Evolutionary conservation across 2,888 invertebrate species (phyloP).

Genomic region (Aproaerema taeniolella): DNA sequence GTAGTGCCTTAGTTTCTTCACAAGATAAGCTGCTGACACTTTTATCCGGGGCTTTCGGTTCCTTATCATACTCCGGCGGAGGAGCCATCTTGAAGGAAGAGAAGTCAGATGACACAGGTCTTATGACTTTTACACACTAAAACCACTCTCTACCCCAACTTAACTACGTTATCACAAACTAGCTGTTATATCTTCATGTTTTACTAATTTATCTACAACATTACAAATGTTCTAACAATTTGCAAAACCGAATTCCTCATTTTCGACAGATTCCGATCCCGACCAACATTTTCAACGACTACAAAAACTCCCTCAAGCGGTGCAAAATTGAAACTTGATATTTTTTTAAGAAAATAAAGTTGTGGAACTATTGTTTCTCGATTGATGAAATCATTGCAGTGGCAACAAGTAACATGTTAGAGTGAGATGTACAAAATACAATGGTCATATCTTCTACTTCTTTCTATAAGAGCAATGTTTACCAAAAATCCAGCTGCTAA

Average conservation of each 20-base stretch:
- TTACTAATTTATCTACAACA: slow-evolving; percentile 45
- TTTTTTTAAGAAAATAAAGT: slow-evolving; percentile 4
- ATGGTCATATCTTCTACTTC: background rate
- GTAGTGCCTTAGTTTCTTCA: slow-evolving; percentile 70
- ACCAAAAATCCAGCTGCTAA: background rate
- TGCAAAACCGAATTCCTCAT: slow-evolving; percentile 62
- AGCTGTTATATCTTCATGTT: slow-evolving; percentile 54
- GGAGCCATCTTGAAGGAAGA: slow-evolving; percentile 85
- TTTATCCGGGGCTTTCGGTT: slow-evolving; percentile 87
- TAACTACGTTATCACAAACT: slow-evolving; percentile 45
- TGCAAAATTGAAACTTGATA: slow-evolving; percentile 15
- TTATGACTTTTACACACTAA: slow-evolving; percentile 70
- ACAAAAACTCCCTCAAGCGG: slow-evolving; percentile 41
- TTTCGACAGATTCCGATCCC: slow-evolving; percentile 64
- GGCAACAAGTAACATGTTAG: background rate
- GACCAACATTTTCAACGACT: slow-evolving; percentile 65
- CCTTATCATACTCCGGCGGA: slow-evolving; percentile 86
- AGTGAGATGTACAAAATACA: background rate
- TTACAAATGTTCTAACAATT: slow-evolving; percentile 59
- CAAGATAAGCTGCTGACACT: slow-evolving; percentile 53
- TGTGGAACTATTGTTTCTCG: background rate
- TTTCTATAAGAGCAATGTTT: no score
- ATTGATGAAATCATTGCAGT: background rate
- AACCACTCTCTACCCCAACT: slow-evolving; percentile 52
- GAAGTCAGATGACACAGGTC: slow-evolving; percentile 78